Evolutionary conservation across 2,888 invertebrate genomes (phyloP), one percentile per base, ranked within the genome.

Genomic region (Blastobasis lacticolella): DNA sequence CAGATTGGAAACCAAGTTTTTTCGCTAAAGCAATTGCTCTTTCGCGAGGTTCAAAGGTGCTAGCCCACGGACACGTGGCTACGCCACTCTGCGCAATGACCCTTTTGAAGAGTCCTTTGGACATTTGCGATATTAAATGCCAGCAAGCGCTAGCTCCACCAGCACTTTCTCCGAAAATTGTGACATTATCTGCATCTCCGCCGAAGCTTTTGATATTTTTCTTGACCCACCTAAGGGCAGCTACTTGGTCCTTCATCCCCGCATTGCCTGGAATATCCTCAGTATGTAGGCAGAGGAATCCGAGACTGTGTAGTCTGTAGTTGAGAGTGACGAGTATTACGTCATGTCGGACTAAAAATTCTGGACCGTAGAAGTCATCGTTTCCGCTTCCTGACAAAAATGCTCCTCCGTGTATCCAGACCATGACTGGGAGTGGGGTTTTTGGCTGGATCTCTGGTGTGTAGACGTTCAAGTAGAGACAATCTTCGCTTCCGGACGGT

Each of bases 11-110:
- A 1, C 80, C 83, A 4, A 83, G 59, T 52, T 72, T 57, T 52
- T 60, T 68, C 0, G 78, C 80, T 6, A 81, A 55, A 3, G 58
- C 51, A 9, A 69, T 41, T 2, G 79, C 77, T 78, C 70, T 55
- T 78, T 91, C 90, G 10, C 89, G 84, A 0, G 90, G 89, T 37
- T 90, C 67, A 6, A 61, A 63, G 0, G 59, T 75, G 47, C 75
- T 78, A 0, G 91, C 83, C 69, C 70, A 72, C 89, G 90, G 91
- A 0, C 89, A 86, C 10, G 90, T 78, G 0, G 90, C 82, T 0
- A 91, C 90, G 0, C 94, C 94, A 61, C 94, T 94, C 66, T 94
- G 92, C 1, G 91, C 84, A 45, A 95, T 94, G 1, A 90, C 84
- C 57, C 75, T 74, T 41, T 71, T 73, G 37, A 86, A 87, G 0